phyloP scores from a whole-genome alignment of 1,140 invertebrate genomes.

The Leptonema lineaticorne region DNA sequence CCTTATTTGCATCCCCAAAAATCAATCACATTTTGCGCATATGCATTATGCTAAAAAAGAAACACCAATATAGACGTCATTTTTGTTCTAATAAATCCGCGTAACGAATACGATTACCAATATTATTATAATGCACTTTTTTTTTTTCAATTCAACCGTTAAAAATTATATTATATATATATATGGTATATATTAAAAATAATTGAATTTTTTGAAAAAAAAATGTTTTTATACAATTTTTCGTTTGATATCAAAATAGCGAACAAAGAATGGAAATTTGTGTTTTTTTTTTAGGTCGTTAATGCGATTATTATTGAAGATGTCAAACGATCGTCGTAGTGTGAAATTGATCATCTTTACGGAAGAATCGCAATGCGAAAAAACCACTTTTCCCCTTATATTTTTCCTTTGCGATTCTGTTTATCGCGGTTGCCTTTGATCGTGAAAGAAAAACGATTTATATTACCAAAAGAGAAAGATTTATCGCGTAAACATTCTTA shows the following conservation, averaged over 20 bases:
- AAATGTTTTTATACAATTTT: no score
- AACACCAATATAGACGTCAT: neutral
- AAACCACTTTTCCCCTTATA: slow-evolving; percentile 21
- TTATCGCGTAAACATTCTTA: no score
- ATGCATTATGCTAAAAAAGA: no score
- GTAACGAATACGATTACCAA: neutral
- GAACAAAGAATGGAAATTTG: neutral
- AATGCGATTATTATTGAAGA: slow-evolving; percentile 28
- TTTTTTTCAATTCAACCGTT: no score
- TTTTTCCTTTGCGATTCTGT: neutral
- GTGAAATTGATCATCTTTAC: slow-evolving; percentile 29
- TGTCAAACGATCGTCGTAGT: slow-evolving; percentile 28
- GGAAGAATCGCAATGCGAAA: slow-evolving; percentile 15
- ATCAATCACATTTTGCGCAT: slow-evolving; percentile 37
- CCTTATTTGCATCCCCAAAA: slow-evolving; percentile 33
- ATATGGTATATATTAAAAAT: no score
- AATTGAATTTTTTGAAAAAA: no score
- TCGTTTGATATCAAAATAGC: no score
- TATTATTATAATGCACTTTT: neutral
- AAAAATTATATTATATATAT: no score
- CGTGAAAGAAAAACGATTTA: neutral
- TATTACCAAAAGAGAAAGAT: no score
- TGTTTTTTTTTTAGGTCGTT: slow-evolving; percentile 28
- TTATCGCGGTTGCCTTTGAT: neutral
- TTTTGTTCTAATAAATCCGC: neutral